phyloP scores from a whole-genome alignment of 2,888 invertebrate species.

The Allolobophora icterica region DNA sequence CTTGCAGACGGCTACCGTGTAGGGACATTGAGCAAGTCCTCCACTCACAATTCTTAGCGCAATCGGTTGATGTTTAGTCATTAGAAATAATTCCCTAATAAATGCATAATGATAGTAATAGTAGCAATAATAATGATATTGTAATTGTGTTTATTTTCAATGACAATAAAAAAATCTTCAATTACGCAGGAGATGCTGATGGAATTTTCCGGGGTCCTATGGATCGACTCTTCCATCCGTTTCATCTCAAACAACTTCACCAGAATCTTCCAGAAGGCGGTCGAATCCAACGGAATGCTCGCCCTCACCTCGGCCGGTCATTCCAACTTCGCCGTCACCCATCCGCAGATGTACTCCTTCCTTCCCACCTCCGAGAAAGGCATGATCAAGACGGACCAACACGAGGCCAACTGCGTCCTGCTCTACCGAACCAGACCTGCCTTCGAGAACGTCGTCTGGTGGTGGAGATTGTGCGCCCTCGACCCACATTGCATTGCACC shows the following conservation, averaged over 20 bases:
- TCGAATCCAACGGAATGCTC: slow-evolving; percentile 29
- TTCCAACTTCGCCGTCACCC: slow-evolving; percentile 54
- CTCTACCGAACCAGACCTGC: slow-evolving; percentile 59
- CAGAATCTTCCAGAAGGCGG: slow-evolving; percentile 1
- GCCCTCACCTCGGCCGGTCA: slow-evolving; percentile 36
- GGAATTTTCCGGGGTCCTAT: slow-evolving; percentile 41
- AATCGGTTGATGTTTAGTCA: too few species aligned
- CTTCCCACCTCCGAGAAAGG: slow-evolving; percentile 55
- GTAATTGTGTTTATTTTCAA: too few species aligned
- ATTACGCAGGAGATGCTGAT: slow-evolving; percentile 38
- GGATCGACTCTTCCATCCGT: slow-evolving; percentile 45
- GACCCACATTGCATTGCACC: slow-evolving; percentile 62
- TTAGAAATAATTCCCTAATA: too few species aligned
- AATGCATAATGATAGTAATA: neutral
- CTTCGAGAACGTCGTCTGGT: slow-evolving; percentile 57
- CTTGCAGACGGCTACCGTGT: too few species aligned
- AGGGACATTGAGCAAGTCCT: too few species aligned
- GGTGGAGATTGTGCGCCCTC: slow-evolving; percentile 60
- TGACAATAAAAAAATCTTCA: too few species aligned
- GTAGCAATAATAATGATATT: neutral
- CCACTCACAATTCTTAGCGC: too few species aligned
- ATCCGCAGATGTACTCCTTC: slow-evolving; percentile 58
- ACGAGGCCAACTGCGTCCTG: slow-evolving; percentile 53
- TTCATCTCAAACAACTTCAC: slow-evolving; percentile 32
- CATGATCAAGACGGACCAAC: slow-evolving; percentile 53